Evolutionary conservation across 2,888 invertebrate species (phyloP).

Genomic region (Blera fallax): DNA sequence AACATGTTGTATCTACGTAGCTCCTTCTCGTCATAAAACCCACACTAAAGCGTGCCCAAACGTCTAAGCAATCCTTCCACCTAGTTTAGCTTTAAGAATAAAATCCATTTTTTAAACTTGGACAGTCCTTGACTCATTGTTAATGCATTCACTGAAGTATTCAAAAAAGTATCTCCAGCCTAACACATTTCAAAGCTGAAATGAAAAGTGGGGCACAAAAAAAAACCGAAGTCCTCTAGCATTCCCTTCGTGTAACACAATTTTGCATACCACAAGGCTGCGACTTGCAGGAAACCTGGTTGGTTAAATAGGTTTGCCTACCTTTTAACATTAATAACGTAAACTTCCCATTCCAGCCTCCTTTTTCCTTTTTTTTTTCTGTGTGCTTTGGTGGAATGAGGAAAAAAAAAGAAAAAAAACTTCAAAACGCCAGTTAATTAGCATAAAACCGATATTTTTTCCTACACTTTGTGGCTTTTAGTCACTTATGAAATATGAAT

Average conservation of each 20-base stretch:
- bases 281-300: neutral
- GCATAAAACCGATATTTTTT: constrained; percentile 39
- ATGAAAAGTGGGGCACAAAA: neutral
- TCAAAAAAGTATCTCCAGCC: neutral
- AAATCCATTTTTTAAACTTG: neutral
- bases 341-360: constrained; percentile 24
- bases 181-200: neutral
- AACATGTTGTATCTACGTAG: no score
- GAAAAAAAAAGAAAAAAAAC: neutral
- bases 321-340: constrained; percentile 31
- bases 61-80: neutral
- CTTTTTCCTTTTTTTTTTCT: neutral
- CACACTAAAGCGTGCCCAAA: no score
- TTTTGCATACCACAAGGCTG: neutral
- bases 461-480: constrained; percentile 42
- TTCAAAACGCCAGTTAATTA: constrained; percentile 51
- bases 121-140: neutral
- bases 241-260: neutral
- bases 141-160: constrained; percentile 8
- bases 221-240: neutral
- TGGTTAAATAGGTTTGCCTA: constrained; percentile 30
- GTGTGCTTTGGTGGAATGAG: neutral
- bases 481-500: constrained; percentile 66
- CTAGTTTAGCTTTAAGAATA: neutral
- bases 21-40: neutral